Conservation (phyloP, 2,888 invertebrate genomes). For the Mimas tiliae region DNA sequence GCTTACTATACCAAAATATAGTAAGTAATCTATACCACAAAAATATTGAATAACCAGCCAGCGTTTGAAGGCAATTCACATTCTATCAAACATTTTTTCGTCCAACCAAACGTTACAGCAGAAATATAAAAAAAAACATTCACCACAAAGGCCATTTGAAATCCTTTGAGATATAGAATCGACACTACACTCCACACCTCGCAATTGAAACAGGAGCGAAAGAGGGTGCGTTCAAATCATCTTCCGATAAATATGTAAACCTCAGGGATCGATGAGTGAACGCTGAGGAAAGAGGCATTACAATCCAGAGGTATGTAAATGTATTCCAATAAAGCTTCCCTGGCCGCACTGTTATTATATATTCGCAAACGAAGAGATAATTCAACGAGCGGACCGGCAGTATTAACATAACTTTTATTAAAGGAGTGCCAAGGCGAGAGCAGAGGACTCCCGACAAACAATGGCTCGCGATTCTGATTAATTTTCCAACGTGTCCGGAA, state of each 20-base stretch:
- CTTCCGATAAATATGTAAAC: slow-evolving; percentile 81
- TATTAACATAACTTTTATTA: slow-evolving; percentile 84
- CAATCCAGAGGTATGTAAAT: slow-evolving; percentile 80
- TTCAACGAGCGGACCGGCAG: slow-evolving; percentile 73
- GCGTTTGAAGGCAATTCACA: not conserved
- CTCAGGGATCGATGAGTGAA: slow-evolving; percentile 72
- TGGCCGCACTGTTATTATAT: slow-evolving; percentile 79
- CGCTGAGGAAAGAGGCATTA: slow-evolving; percentile 63
- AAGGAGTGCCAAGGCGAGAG: slow-evolving; percentile 63
- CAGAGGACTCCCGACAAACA: slow-evolving; percentile 72
- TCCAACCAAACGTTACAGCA: not conserved
- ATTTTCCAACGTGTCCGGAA: slow-evolving; percentile 71
- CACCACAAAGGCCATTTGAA: slow-evolving; percentile 30
- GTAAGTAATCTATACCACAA: not conserved
- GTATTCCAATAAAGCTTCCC: slow-evolving; percentile 82
- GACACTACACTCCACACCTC: slow-evolving; percentile 42
- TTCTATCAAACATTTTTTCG: not conserved
- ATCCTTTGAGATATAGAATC: slow-evolving; percentile 22
- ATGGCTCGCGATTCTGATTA: slow-evolving; percentile 71
- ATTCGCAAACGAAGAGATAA: slow-evolving; percentile 84
- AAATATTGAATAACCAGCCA: not conserved
- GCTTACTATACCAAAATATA: not conserved
- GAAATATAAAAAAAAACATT: slow-evolving; percentile 31
- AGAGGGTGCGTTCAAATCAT: slow-evolving; percentile 53
- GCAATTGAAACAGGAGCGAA: slow-evolving; percentile 7